phyloP scores from a whole-genome alignment of 2,888 invertebrate genomes.

The Heterodera filipjevi region DNA sequence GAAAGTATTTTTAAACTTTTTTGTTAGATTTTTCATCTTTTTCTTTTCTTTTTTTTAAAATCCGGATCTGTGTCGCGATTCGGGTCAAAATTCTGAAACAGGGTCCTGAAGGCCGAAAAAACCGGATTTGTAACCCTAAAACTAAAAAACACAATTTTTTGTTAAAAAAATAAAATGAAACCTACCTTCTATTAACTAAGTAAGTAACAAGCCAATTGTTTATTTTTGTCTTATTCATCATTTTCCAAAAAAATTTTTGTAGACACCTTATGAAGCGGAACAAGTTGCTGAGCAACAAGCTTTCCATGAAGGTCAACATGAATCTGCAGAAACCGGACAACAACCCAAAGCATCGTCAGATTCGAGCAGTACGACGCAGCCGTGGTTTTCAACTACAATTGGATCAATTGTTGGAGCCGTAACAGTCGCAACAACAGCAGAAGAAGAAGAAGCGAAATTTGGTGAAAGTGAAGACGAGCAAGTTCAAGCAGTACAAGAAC shows the following conservation, averaged over 20 bases:
- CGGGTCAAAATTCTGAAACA: too few relatives aligned
- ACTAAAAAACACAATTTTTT: too few relatives aligned
- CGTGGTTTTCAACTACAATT: background rate
- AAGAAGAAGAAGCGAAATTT: background rate
- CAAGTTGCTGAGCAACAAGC: background rate
- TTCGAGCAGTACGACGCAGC: background rate
- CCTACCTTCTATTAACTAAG: too few relatives aligned
- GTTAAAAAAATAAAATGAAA: too few relatives aligned
- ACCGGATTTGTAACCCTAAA: too few relatives aligned
- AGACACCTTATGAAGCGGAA: conserved; percentile 9
- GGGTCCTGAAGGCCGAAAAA: too few relatives aligned
- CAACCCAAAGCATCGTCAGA: background rate
- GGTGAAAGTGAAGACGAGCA: background rate
- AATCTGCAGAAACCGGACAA: background rate
- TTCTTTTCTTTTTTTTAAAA: too few relatives aligned
- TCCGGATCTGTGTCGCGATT: too few relatives aligned
- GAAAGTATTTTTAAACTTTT: too few relatives aligned
- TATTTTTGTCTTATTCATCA: too few relatives aligned
- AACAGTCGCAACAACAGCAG: background rate
- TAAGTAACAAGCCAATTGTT: too few relatives aligned
- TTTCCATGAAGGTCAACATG: background rate
- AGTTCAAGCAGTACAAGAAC: background rate
- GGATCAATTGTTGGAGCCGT: background rate
- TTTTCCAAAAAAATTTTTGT: background rate
- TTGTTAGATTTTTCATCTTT: too few relatives aligned